These are phyloP conservation scores for Leptoclinus maculatus DNA, from an alignment of 2,797 vertebrate genomes.

Conservation along the genomic window DNA sequence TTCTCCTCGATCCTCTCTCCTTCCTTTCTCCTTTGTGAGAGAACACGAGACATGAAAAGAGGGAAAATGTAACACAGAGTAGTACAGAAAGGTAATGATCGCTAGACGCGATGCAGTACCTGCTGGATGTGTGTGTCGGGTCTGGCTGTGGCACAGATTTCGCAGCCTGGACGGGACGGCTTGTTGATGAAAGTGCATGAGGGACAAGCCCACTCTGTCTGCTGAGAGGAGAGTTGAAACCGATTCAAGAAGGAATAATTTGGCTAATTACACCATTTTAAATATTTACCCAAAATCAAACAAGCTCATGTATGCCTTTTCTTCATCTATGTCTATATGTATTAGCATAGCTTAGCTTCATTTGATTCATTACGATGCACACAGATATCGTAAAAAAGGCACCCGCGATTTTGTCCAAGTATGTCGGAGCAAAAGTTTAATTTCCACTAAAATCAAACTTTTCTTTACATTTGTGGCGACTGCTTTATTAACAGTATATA, in stretches of 20 bases:
- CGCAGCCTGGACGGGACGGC: conserved; percentile 91
- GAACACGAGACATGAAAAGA: conserved; percentile 9
- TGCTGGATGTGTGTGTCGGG: conserved; percentile 84
- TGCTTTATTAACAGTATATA: too few species aligned
- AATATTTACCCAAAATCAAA: not conserved
- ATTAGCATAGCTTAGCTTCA: not conserved
- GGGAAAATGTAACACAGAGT: not conserved
- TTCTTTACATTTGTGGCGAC: not conserved
- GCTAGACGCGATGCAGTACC: conserved; percentile 56
- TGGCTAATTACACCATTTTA: too few species aligned
- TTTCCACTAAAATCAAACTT: not conserved
- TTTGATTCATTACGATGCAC: not conserved
- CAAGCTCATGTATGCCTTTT: not conserved
- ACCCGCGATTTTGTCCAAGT: not conserved
- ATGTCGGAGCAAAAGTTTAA: not conserved
- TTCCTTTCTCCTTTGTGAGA: conserved; percentile 74
- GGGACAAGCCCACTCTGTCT: conserved; percentile 91
- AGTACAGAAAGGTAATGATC: too few species aligned
- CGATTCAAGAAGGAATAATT: not conserved
- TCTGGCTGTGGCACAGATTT: conserved; percentile 89
- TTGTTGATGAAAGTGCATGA: conserved; percentile 95
- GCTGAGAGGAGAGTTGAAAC: conserved; percentile 11
- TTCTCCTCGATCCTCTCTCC: conserved; percentile 73
- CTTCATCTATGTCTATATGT: not conserved
- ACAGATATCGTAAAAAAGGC: not conserved